Base-by-base conservation (phyloP, 2,888 invertebrate species). In the Gnatocerus cornutus region DNA sequence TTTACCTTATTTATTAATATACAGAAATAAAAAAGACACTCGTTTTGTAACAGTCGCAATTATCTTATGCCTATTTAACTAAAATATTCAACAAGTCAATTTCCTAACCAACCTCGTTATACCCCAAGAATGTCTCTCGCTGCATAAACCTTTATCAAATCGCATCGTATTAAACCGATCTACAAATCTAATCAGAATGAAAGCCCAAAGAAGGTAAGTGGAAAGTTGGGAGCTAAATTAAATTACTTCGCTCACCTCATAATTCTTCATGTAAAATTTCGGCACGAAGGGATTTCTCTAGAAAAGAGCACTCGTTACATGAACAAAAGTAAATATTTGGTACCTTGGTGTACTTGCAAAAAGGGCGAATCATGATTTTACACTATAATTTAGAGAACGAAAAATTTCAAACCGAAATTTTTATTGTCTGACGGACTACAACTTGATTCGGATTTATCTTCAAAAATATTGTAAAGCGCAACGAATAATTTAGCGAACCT, bases 1-100 rank as follows among this genome's bases (percentile, higher is more conserved):
- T 75, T 74, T 75, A 75, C 75, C 67, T 65, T 68, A 74, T 74
- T 71, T 78, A 74, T 73, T 68, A 64, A 64, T 59, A 68, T 68
- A 68, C 59, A 68, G 48, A 68, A 62, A 70, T 62, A 69, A 68
- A 68, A 71, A 69, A n/a, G 8, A 52, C 56, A 39, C 27, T 59
- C 52, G 65, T 65, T 71, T 65, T 46, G 53, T 68, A 62, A 30
- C 53, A 55, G 12, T 14, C 16, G 39, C 46, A 45, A 53, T 13
- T 50, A 10, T 62, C 39, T 50, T 62, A 1, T 50, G 14, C 12
- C n/a, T 8, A 52, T 39, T 43, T 12, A 16, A 33, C 63, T 39
- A 10, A 48, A 63, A 48, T 43, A 43, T 48, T 56, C 65, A 66
- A 56, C 58, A 48, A 37, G 65, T 43, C 43, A 58, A 43, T 10